A percentile compares a stretch with the other conserved stretches of the same genome.
These are phyloP conservation scores for Cephus rjabovi DNA, from an alignment of 2,888 invertebrate genomes.

Conservation along the genomic window DNA sequence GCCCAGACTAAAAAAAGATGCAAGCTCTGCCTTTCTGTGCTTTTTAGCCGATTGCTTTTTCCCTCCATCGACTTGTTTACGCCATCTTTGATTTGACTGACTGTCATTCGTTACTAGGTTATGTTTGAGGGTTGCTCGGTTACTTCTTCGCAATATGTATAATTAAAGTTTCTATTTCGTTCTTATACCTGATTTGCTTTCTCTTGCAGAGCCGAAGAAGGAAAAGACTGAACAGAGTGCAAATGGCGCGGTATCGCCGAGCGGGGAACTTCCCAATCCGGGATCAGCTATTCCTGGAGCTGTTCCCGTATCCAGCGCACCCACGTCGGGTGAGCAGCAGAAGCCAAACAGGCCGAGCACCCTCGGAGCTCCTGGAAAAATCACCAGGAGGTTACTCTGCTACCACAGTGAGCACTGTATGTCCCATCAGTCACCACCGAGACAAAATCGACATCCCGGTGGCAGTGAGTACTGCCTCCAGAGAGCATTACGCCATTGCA, in stretches of 20 bases:
- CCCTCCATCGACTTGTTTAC: too few relatives aligned
- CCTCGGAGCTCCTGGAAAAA: conserved; percentile 77
- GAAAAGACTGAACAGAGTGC: conserved; percentile 83
- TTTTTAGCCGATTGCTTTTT: too few relatives aligned
- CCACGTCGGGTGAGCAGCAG: conserved; percentile 64
- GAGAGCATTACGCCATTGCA: too few relatives aligned
- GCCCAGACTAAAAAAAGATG: too few relatives aligned
- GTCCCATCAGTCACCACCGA: conserved; percentile 60
- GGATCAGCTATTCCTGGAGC: conserved; percentile 42
- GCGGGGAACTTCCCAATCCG: conserved; percentile 65
- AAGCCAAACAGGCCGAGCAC: conserved; percentile 85
- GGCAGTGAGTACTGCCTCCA: conserved; percentile 57
- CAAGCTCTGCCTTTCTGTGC: too few relatives aligned
- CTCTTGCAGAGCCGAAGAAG: conserved; percentile 89
- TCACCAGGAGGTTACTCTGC: conserved; percentile 82
- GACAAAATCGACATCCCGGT: conserved; percentile 23
- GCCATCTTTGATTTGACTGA: too few relatives aligned
- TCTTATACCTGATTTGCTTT: conserved; percentile 44
- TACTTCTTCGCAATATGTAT: too few relatives aligned
- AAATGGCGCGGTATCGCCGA: conserved; percentile 75
- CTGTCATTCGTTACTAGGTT: too few relatives aligned
- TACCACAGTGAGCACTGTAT: conserved; percentile 83
- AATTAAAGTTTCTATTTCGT: too few relatives aligned
- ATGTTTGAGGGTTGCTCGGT: too few relatives aligned
- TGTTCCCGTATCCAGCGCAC: conserved; percentile 40